These are phyloP conservation scores for Crotalus horridus DNA, from an alignment of 2,113 vertebrate genomes.

Conservation along the genomic window DNA sequence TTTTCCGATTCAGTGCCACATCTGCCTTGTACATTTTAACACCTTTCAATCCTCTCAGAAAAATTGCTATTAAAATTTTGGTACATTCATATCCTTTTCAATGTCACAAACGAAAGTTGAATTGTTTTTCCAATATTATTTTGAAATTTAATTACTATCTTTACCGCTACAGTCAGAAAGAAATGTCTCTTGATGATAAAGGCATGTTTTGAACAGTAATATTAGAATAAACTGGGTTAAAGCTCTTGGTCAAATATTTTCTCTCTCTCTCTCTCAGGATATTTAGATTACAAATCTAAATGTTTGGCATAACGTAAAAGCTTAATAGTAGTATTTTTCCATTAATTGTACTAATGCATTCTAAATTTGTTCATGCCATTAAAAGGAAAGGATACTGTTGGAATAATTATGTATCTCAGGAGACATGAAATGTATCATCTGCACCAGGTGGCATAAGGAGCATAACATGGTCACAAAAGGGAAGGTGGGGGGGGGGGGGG, in stretches of 20 bases:
- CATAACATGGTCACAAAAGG: neutral
- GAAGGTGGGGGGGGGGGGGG: neutral
- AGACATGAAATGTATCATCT: neutral
- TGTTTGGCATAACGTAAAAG: neutral
- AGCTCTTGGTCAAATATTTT: neutral
- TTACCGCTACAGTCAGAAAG: neutral
- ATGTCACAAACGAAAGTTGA: neutral
- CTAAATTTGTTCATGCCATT: neutral
- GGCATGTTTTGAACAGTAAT: neutral
- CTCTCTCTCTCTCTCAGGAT: neutral
- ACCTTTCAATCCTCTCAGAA: conserved; percentile 91
- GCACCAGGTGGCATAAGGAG: neutral
- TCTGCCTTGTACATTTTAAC: conserved; percentile 96
- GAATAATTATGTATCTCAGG: neutral
- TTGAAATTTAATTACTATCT: neutral
- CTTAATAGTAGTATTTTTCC: neutral
- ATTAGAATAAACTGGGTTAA: neutral
- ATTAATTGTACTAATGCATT: no score
- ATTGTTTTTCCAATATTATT: neutral
- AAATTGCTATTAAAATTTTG: conserved; percentile 94
- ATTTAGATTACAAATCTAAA: neutral
- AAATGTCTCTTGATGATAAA: neutral
- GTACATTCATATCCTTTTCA: conserved; percentile 99
- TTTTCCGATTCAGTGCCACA: conserved; percentile 95
- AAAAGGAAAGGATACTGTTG: neutral